These are phyloP conservation scores for Diprion similis DNA, from an alignment of 1,140 invertebrate species.

Conservation along the genomic window DNA sequence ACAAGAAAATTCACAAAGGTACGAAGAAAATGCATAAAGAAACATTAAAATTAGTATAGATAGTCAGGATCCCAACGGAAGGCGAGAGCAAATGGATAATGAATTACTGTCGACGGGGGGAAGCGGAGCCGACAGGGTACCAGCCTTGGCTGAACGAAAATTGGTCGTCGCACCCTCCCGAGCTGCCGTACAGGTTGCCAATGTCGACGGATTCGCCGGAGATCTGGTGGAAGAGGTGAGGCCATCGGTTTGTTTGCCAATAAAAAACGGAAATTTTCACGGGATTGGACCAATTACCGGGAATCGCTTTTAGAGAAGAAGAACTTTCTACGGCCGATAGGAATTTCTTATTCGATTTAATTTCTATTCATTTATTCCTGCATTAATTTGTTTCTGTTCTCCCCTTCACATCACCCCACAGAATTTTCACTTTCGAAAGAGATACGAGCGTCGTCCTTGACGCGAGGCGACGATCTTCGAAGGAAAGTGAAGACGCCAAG, in stretches of 20 bases:
- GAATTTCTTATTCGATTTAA: not conserved
- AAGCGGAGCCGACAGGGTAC: conserved; percentile 55
- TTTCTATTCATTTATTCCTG: not conserved
- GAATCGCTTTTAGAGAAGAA: not conserved
- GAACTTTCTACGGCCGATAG: too few relatives aligned
- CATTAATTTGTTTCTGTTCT: too few relatives aligned
- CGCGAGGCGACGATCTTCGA: not conserved
- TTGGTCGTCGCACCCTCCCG: conserved; percentile 44
- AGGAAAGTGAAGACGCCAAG: not conserved
- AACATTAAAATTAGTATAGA: conserved; percentile 16
- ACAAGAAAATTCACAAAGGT: conserved; percentile 6
- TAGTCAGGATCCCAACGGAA: conserved; percentile 44
- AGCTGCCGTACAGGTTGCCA: conserved; percentile 26
- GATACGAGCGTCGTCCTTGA: not conserved
- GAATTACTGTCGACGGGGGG: conserved; percentile 61
- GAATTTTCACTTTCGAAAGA: conserved; percentile 7
- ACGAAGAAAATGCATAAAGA: conserved; percentile 11
- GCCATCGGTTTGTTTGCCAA: not conserved
- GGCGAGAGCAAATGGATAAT: conserved; percentile 62
- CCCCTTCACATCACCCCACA: not conserved
- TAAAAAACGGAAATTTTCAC: too few relatives aligned
- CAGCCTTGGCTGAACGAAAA: conserved; percentile 61
- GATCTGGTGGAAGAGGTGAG: conserved; percentile 39
- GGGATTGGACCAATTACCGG: too few relatives aligned
- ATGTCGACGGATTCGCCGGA: conserved; percentile 30